Conservation (phyloP, 2,113 vertebrate genomes). For the Pipa parva region DNA sequence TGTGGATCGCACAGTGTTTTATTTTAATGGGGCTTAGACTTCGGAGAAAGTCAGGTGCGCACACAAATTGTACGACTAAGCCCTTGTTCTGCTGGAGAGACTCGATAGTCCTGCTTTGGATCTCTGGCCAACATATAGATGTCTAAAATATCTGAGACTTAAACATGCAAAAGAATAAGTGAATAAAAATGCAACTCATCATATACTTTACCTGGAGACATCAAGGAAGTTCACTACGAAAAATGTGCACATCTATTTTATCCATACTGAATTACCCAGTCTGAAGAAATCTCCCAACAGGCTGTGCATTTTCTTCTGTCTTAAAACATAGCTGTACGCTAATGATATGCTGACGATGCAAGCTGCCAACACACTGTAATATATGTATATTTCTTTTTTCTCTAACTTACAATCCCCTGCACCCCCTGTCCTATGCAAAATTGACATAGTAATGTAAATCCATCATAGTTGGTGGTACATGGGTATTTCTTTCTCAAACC, state of each 20-base stretch:
- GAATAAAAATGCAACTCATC: background rate
- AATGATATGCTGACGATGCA: background rate
- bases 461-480: background rate
- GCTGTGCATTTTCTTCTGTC: background rate
- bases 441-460: background rate
- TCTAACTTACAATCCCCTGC: background rate
- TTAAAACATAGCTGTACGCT: background rate
- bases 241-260: background rate
- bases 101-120: background rate
- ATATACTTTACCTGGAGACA: background rate
- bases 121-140: background rate
- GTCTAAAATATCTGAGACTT: background rate
- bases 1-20: background rate
- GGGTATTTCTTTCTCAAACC: background rate
- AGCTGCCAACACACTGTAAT: background rate
- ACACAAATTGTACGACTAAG: background rate
- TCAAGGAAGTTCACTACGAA: background rate
- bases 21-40: slow-evolving; percentile 2
- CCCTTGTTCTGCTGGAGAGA: background rate
- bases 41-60: too few relatives aligned
- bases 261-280: background rate
- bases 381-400: too few relatives aligned
- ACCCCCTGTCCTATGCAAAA: background rate
- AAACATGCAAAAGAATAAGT: background rate
- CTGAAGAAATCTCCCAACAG: background rate